Evolutionary conservation across 2,888 invertebrate species (phyloP).

Genomic region (Pheosia tremula): DNA sequence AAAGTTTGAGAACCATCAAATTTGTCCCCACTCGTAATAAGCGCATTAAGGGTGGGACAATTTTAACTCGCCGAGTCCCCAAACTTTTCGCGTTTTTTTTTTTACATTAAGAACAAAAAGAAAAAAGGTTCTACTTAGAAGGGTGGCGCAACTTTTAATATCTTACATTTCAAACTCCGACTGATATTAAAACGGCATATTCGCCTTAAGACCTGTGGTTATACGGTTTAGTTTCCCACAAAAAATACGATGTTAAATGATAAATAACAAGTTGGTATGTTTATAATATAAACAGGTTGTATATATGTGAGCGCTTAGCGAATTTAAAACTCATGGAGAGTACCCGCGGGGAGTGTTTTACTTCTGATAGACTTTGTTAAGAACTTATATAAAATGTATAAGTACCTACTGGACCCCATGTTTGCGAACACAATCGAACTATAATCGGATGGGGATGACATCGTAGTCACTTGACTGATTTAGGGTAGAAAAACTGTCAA

Average conservation of each 20-base stretch:
- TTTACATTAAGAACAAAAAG: conserved; percentile 80
- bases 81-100: conserved; percentile 80
- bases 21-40: conserved; percentile 80
- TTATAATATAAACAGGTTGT: conserved; percentile 64
- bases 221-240: conserved; percentile 34
- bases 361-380: conserved; percentile 24
- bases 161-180: conserved; percentile 47
- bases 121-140: conserved; percentile 76
- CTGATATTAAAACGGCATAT: conserved; percentile 15
- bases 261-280: conserved; percentile 42
- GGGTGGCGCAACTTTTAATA: conserved; percentile 81
- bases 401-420: background rate
- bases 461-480: no score
- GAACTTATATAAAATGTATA: background rate
- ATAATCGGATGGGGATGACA: no score
- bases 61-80: conserved; percentile 70
- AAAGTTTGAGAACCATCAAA: conserved; percentile 73
- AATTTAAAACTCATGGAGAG: conserved; percentile 67
- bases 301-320: conserved; percentile 69
- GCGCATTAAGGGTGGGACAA: conserved; percentile 79
- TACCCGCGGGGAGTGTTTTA: conserved; percentile 55
- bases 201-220: conserved; percentile 2
- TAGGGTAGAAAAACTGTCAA: no score
- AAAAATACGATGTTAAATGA: conserved; percentile 17
- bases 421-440: no score